These are phyloP conservation scores for Mimachlamys varia DNA, from an alignment of 2,888 invertebrate genomes.

Conservation along the genomic window DNA sequence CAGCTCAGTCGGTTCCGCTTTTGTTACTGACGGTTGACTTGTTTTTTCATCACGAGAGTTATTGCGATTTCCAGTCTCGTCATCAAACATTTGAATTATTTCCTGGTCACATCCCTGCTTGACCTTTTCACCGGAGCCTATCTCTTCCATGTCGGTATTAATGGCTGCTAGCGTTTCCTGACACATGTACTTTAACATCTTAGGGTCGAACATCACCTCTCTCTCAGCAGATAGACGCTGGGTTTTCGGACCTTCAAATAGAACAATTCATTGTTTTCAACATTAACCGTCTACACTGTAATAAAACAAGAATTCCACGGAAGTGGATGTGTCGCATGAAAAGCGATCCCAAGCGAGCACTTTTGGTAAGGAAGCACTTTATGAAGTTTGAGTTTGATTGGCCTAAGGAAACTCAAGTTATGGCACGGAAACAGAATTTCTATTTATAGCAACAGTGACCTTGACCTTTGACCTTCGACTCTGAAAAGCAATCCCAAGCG, in stretches of 20 bases:
- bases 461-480: too few relatives aligned
- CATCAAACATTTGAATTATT: neutral
- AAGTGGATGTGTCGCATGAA: too few relatives aligned
- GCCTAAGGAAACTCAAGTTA: too few relatives aligned
- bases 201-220: neutral
- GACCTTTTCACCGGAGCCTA: slow-evolving; percentile 25
- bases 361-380: too few relatives aligned
- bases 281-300: too few relatives aligned
- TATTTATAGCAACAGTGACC: too few relatives aligned
- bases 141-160: neutral
- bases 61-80: neutral
- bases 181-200: slow-evolving; percentile 3
- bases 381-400: too few relatives aligned
- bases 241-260: neutral
- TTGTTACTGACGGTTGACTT: neutral
- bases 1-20: neutral
- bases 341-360: too few relatives aligned
- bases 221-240: neutral
- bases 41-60: neutral
- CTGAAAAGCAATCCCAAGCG: too few relatives aligned
- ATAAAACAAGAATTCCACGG: too few relatives aligned
- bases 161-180: neutral
- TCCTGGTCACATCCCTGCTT: neutral
- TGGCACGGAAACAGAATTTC: too few relatives aligned
- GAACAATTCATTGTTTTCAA: neutral